Evolutionary conservation across 2,888 invertebrate species (phyloP).

Genomic region (Priocnemis perturbator): DNA sequence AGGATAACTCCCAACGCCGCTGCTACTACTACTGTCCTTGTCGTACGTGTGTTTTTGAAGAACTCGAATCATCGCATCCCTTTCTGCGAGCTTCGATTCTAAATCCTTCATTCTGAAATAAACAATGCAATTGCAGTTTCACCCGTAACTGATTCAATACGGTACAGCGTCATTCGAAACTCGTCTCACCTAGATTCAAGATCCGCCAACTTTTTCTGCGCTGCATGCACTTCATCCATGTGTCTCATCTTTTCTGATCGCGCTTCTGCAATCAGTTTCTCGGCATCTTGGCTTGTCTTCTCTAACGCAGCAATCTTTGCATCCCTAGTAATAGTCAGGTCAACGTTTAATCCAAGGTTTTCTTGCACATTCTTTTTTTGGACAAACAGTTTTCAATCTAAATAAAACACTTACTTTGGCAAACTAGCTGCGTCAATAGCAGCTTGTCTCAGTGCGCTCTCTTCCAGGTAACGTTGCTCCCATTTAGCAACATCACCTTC

Average conservation of each 20-base stretch:
- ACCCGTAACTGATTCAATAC: neutral
- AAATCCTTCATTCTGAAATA: slow-evolving; percentile 84
- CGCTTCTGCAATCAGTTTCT: slow-evolving; percentile 90
- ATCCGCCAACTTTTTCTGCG: slow-evolving; percentile 90
- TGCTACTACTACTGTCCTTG: slow-evolving; percentile 79
- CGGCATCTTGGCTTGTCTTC: slow-evolving; percentile 89
- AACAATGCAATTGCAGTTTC: neutral
- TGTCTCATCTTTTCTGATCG: slow-evolving; percentile 90
- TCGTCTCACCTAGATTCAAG: slow-evolving; percentile 84
- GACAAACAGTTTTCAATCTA: too few species aligned
- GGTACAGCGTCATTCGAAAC: slow-evolving; percentile 39
- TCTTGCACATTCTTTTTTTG: too few species aligned
- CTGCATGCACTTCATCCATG: slow-evolving; percentile 91
- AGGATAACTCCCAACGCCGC: slow-evolving; percentile 78
- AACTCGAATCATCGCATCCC: slow-evolving; percentile 93
- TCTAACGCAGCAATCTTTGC: slow-evolving; percentile 90
- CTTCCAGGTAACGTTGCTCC: slow-evolving; percentile 91
- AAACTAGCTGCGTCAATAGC: slow-evolving; percentile 85
- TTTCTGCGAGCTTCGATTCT: slow-evolving; percentile 91
- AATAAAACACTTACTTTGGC: slow-evolving; percentile 65
- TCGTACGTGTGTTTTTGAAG: slow-evolving; percentile 88
- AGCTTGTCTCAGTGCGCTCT: slow-evolving; percentile 86
- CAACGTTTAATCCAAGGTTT: too few species aligned
- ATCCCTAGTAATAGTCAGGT: slow-evolving; percentile 82
- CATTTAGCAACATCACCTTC: slow-evolving; percentile 90